Conservation (phyloP, 2,797 vertebrate genomes). For the Pristis pectinata region DNA sequence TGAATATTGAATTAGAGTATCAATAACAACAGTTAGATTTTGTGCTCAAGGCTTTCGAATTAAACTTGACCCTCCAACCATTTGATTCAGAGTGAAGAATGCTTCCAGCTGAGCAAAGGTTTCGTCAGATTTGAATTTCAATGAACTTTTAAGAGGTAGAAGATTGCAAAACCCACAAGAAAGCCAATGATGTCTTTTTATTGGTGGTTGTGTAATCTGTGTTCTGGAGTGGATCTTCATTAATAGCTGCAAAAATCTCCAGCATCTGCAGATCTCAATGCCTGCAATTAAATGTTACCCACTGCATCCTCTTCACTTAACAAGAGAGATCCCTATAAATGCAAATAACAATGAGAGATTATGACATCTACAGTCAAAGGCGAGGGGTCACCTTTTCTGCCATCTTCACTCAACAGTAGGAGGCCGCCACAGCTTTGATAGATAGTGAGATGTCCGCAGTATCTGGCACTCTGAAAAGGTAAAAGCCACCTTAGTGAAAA, state of each 20-base stretch:
- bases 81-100: neutral
- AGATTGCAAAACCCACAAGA: neutral
- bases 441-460: neutral
- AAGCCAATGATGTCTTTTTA: neutral
- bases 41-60: neutral
- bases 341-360: no score
- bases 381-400: no score
- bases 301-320: no score
- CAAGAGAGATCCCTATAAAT: no score
- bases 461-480: neutral
- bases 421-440: neutral
- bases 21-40: neutral
- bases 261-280: no score
- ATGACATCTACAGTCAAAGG: no score
- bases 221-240: neutral
- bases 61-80: neutral
- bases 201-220: neutral
- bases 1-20: neutral
- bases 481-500: neutral
- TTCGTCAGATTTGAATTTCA: neutral
- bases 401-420: no score
- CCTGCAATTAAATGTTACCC: no score
- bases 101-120: neutral
- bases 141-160: neutral
- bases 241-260: neutral